A percentile compares a stretch with the other conserved stretches of the same genome.
phyloP scores from a whole-genome alignment of 2,888 invertebrate genomes.

The Melanostoma mellinum region DNA sequence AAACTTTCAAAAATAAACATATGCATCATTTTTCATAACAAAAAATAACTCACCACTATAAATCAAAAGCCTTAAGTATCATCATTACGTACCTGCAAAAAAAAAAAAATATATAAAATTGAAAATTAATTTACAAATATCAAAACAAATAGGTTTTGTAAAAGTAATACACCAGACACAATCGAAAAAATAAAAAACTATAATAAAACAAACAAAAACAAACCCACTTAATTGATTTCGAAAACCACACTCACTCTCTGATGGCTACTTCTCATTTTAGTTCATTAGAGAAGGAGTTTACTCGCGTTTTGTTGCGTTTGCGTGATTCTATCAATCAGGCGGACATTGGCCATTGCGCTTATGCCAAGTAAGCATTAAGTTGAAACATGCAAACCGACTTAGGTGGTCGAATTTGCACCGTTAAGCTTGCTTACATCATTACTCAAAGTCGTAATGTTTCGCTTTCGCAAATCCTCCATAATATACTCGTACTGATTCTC shows the following conservation, averaged over 20 bases:
- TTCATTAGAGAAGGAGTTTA: slow-evolving; percentile 57
- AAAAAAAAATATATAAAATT: slow-evolving; percentile 15
- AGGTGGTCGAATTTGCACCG: slow-evolving; percentile 52
- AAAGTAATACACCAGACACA: not conserved
- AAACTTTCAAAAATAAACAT: too few relatives aligned
- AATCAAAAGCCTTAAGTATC: slow-evolving; percentile 29
- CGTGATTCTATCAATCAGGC: slow-evolving; percentile 63
- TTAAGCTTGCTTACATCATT: slow-evolving; percentile 58
- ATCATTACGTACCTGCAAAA: slow-evolving; percentile 45
- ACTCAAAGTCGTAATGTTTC: slow-evolving; percentile 42
- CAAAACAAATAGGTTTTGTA: slow-evolving; percentile 30
- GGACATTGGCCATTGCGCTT: slow-evolving; percentile 36
- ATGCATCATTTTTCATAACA: not conserved
- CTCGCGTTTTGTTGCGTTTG: slow-evolving; percentile 40
- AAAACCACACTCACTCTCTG: slow-evolving; percentile 15
- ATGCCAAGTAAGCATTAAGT: slow-evolving; percentile 44
- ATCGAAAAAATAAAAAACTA: slow-evolving; percentile 19
- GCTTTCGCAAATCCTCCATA: slow-evolving; percentile 58
- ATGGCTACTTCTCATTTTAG: slow-evolving; percentile 9
- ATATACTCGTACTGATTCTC: not conserved
- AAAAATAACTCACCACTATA: slow-evolving; percentile 31
- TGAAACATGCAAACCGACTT: slow-evolving; percentile 65
- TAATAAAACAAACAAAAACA: slow-evolving; percentile 10
- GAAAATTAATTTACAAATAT: slow-evolving; percentile 15
- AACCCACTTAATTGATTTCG: slow-evolving; percentile 16